Conservation (phyloP, 2,888 invertebrate species). For the Eupithecia exiguata region DNA sequence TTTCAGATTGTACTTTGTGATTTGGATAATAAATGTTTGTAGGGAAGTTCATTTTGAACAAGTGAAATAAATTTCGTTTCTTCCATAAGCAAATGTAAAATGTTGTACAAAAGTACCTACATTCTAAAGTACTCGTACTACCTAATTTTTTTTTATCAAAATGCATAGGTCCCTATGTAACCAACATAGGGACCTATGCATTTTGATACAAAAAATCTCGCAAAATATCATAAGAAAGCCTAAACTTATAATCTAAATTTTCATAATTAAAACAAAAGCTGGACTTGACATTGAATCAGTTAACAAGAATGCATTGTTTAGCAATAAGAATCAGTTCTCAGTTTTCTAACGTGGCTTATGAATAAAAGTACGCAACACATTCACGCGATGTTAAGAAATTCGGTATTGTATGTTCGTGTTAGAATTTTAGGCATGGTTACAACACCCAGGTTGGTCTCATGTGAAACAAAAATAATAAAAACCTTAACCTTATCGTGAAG, state of each 20-base stretch:
- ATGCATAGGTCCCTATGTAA: too few species aligned
- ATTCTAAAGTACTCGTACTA: too few species aligned
- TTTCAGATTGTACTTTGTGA: too few species aligned
- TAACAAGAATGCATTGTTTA: constrained; percentile 35
- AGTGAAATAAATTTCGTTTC: background rate
- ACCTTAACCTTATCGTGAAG: constrained; percentile 12
- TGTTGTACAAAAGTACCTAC: too few species aligned
- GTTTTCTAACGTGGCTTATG: constrained; percentile 26
- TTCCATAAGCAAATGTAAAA: background rate
- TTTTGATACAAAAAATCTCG: too few species aligned
- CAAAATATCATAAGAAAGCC: too few species aligned
- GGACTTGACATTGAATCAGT: constrained; percentile 41
- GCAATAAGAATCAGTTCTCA: constrained; percentile 34
- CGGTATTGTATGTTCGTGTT: constrained; percentile 26
- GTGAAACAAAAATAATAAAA: constrained; percentile 22
- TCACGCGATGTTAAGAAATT: constrained; percentile 37
- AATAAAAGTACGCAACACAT: constrained; percentile 27
- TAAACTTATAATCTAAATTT: too few species aligned
- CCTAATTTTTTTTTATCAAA: too few species aligned
- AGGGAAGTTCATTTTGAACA: background rate
- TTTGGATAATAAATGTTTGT: background rate
- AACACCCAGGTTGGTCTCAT: constrained; percentile 22
- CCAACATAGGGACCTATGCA: too few species aligned
- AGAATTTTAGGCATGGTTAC: constrained; percentile 27
- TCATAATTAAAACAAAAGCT: too few species aligned